Evolutionary conservation across 1,140 invertebrate species (phyloP).

Genomic region (Drosophila lacertosa): DNA sequence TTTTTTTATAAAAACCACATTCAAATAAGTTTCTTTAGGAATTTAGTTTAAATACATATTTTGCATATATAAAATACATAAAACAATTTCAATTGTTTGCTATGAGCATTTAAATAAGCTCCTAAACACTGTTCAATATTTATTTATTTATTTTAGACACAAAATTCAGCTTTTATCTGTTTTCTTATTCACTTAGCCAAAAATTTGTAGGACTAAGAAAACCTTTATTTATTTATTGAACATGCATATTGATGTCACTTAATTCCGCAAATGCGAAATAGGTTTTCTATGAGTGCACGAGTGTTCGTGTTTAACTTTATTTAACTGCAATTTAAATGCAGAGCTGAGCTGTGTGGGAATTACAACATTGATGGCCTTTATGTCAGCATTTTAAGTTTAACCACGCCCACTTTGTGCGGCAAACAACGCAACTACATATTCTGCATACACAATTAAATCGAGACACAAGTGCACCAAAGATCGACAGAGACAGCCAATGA

Average conservation of each 20-base stretch:
- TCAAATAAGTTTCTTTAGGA: too few relatives aligned
- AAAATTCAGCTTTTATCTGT: too few relatives aligned
- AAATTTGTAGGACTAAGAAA: not conserved
- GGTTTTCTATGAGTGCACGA: conserved; percentile 16
- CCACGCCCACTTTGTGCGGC: conserved; percentile 12
- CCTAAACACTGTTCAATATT: too few relatives aligned
- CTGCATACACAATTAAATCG: conserved; percentile 61
- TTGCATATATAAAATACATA: too few relatives aligned
- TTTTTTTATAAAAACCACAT: too few relatives aligned
- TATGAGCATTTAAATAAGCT: too few relatives aligned
- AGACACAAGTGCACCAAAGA: conserved; percentile 48
- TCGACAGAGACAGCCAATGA: not conserved
- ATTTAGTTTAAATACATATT: too few relatives aligned
- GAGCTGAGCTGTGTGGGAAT: conserved; percentile 32
- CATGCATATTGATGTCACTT: conserved; percentile 2
- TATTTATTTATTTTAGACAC: too few relatives aligned
- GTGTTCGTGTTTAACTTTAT: too few relatives aligned
- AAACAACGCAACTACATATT: conserved; percentile 33
- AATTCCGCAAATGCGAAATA: conserved; percentile 12
- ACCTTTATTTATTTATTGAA: not conserved
- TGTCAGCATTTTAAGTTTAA: conserved; percentile 45
- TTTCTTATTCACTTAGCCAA: too few relatives aligned
- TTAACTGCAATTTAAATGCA: conserved; percentile 45
- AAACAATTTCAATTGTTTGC: too few relatives aligned
- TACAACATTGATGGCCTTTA: conserved; percentile 36